Base-by-base conservation (phyloP, 2,113 vertebrate genomes). In the Festucalex cinctus region DNA sequence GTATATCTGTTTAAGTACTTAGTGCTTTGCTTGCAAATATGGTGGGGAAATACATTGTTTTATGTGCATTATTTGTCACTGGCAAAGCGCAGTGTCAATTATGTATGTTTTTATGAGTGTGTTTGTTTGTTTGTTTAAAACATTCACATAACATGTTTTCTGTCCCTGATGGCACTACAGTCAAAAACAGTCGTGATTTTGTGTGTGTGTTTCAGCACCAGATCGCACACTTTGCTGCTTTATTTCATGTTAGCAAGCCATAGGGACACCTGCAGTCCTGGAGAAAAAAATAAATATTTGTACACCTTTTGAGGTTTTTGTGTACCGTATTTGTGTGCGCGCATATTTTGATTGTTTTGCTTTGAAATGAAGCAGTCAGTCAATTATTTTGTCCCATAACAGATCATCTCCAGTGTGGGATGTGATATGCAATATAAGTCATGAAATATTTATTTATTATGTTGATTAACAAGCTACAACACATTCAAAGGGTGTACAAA, bases 111-210 rank as follows among this genome's bases (percentile, higher is more conserved):
- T 48, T 19, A 48, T 6, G 51, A 54, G 22, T 69, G 66, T 9
- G 39, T 32, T 32, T 32, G 9, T 70, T 10, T 76, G 63, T 70
- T 57, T 66, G 56, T 78, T 71, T 51, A 58, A 49, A 75, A 67
- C 74, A 66, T 71, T 78, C 71, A 81, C 75, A 75, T 69, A 70
- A 44, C 35, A n/a, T 0, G 43, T 66, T 68, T 70, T 76, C 69
- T 79, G 66, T 67, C 66, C 59, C 49, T 77, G 56, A 70, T 80
- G 78, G 68, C 77, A 80, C 71, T 78, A 77, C 76, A 74, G 67
- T 26, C 12, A 44, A 44, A 5, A 44, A 44, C 43, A 17, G 43
- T 44, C 5, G 43, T 44, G 43, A 17, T 17, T 44, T 5, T 44
- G 16, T 44, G 16, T 44, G 43, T 28, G 43, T 44, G 43, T 28